Evolutionary conservation across 2,888 invertebrate species (phyloP), one percentile per base, ranked within the genome.

Genomic region (Ochlodes sylvanus): DNA sequence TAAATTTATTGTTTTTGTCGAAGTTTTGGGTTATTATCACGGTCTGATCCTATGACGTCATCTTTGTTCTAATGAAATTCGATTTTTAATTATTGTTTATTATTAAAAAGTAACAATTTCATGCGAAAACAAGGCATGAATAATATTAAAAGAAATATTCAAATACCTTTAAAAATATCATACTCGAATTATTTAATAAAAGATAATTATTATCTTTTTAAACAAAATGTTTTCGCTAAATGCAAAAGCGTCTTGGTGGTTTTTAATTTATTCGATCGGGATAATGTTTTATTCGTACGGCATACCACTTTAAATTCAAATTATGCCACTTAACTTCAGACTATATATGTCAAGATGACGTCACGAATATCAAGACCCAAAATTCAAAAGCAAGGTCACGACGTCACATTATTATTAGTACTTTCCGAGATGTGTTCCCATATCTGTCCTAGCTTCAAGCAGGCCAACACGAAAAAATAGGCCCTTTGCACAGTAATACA

Each of bases 401-500:
- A n/a, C 12, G 12, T 19, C 15, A 34, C 7, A 50, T 15, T 17
- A 7, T 44, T 3, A 34, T 32, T 38, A 1, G 10, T 12, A 60
- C 27, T 27, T 14, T 50, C 34, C 47, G 34, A 62, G 1, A 34
- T 19, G 42, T 50, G 52, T 54, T 85, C 83, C 86, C 90, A 88
- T 84, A 86, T 86, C 88, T 85, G 87, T 80, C 84, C 81, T 75
- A 79, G 83, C 81, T 80, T 79, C 77, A 81, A 85, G 83, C 87
- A 87, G 88, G 88, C 89, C 88, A 88, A 88, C 85, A 87, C 86
- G 83, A 79, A 83, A 77, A 78, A 79, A 82, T 77, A 84, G 84
- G 85, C 84, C 86, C 84, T 78, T 82, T 76, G 72, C 66, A 66
- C 32, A 80, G 75, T 81, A 77, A 83, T 79, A 83, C 9, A 81